Evolutionary conservation across 2,797 vertebrate genomes (phyloP), one percentile per base, ranked within the genome.

Genomic region (Pteronotus mesoamericanus): DNA sequence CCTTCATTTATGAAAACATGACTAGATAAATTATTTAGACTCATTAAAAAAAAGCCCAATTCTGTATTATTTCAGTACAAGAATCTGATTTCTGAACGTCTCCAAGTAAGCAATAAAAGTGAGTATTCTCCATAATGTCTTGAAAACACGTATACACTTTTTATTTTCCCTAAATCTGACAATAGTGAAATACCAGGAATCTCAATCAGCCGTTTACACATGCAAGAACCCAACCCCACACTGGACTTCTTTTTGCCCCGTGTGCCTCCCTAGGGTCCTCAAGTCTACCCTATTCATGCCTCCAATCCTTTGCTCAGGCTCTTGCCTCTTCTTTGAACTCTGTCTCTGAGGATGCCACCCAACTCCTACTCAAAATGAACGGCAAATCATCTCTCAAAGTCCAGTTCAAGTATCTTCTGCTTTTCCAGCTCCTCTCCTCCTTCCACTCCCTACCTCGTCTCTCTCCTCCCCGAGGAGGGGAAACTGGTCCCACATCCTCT

Each of bases 1-100:
- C 26, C 69, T 91, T 91, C 37, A 55, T 94, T 46, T 61, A 53
- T 2, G 57, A 79, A 93, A 95, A 96, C 39, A 85, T 9, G 59
- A 86, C 7, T 18, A 57, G 80, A 44, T 77, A 46, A 92, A 66
- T 86, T 72, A 86, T 48, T 91, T 77, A 94, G 77, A 85, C 8
- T 18, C 59, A 84, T 34, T 21, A 12, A 37, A 92, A 71, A 94
- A 89, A 14, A 34, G 37, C 61, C 4, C 75, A 71, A 68, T n/a
- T 78, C 69, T 16, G 19, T 26, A 72, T 18, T 87, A 87, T 44
- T 91, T 89, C 16, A 53, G 19, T n/a, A 94, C 1, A 88, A n/a
- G 55, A 66, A 32, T 64, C 53, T 51, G 80, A 94, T 82, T 91
- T 66, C n/a, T 71, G 34, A 86, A 89, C 51, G 34, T n/a, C 32